phyloP scores from a whole-genome alignment of 2,888 invertebrate species.

The Drosophila multiciliata region DNA sequence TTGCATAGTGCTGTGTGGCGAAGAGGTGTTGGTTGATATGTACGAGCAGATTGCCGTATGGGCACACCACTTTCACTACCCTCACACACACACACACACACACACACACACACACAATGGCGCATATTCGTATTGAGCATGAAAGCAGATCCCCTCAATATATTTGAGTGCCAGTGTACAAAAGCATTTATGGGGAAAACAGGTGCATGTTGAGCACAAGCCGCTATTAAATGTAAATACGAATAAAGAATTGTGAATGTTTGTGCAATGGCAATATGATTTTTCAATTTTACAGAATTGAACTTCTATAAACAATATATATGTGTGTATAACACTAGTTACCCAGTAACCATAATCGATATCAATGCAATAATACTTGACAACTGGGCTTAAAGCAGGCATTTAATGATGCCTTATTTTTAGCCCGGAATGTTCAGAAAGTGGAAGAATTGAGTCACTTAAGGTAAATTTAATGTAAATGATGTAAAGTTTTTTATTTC shows the following conservation, averaged over 20 bases:
- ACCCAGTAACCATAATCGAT: constrained; percentile 31
- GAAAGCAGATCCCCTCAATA: constrained; percentile 53
- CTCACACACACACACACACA: constrained; percentile 7
- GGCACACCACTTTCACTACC: constrained; percentile 54
- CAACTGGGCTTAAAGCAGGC: constrained; percentile 13
- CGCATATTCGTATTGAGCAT: constrained; percentile 20
- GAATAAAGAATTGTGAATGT: constrained; percentile 5
- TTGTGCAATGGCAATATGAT: constrained; percentile 10
- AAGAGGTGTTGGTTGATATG: constrained; percentile 59
- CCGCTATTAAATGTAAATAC: constrained; percentile 20
- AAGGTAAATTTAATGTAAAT: background rate
- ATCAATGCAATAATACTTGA: constrained; percentile 7
- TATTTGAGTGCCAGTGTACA: constrained; percentile 47
- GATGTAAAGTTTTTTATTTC: background rate
- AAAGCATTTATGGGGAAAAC: constrained; percentile 41
- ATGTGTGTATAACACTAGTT: constrained; percentile 33
- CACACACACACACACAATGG: background rate
- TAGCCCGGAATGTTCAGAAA: background rate
- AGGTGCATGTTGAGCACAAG: constrained; percentile 38
- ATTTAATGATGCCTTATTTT: constrained; percentile 1
- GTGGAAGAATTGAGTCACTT: background rate
- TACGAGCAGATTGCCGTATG: constrained; percentile 23
- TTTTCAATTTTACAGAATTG: constrained; percentile 21
- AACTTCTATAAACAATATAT: background rate
- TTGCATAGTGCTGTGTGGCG: constrained; percentile 2